Base-by-base conservation (phyloP, 2,113 vertebrate species). In the Leucopsar rothschildi region DNA sequence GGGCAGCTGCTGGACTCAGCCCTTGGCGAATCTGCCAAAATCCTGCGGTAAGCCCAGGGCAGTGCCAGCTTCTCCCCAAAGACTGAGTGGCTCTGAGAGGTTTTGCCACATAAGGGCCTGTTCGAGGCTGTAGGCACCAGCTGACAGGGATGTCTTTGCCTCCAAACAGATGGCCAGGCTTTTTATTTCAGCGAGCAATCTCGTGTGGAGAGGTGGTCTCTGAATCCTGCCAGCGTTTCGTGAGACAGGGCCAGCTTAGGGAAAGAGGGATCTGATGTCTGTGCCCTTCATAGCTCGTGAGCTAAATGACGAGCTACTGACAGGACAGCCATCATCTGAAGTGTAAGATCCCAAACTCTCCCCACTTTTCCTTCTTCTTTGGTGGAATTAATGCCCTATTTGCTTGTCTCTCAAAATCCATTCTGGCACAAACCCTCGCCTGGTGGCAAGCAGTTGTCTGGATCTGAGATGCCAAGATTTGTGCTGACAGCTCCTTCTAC, bases 81-180 rank as follows among this genome's bases (percentile, higher is more conserved):
- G 97, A 95, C 69, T 55, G 42, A 86, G 90, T 82, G 59, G 77
- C 91, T 96, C 84, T 45, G 85, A 96, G 94, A 64, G 83, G 95
- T 96, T 98, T 98, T 96, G 97, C 98, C 98, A 97, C 98, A 97
- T 97, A 98, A 98, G 97, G 98, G 80, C 95, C 95, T 97, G 97
- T 96, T 92, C 0, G 21, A 97, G 96, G 96, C 96, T 87, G 88
- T 63, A 91, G 95, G 98, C 96, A 95, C 95, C 94, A 96, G 97
- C 96, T 98, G 98, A 98, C 76, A 95, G 92, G 94, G 97, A 94
- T 86, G 90, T 97, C 96, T 98, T 96, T 98, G 97, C 97, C 97
- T 97, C 96, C 61, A 66, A 96, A 98, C 98, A 99, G 98, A 98
- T 98, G 98, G 98, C 96, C 86, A 71, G 92, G 97, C 95, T 97